Conservation (phyloP, 2,888 invertebrate genomes). For the Parnassius smintheus region DNA sequence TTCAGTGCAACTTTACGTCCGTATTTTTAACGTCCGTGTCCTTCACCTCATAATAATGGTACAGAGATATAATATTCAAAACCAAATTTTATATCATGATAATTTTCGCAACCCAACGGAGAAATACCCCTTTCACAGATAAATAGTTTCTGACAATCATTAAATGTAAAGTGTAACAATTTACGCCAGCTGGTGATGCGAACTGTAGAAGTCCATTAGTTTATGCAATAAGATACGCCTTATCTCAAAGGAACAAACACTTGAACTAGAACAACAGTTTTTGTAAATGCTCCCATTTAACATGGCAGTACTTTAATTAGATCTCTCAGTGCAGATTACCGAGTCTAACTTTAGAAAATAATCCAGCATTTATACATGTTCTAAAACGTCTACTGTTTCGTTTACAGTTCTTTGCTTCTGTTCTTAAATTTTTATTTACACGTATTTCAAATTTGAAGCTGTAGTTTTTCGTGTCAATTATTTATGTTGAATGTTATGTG, state of each 20-base stretch:
- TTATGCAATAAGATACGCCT: neutral
- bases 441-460: too few species aligned
- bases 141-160: too few species aligned
- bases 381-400: neutral
- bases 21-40: too few species aligned
- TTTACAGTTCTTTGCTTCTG: neutral
- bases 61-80: too few species aligned
- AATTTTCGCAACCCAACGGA: neutral
- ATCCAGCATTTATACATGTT: neutral
- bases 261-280: neutral
- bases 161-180: neutral
- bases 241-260: constrained; percentile 1
- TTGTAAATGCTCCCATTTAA: neutral
- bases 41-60: too few species aligned
- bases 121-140: neutral
- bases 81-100: too few species aligned
- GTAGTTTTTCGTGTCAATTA: too few species aligned
- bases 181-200: neutral
- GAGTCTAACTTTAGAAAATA: neutral
- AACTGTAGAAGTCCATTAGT: neutral
- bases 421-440: too few species aligned
- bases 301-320: neutral
- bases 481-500: too few species aligned
- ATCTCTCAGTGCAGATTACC: neutral
- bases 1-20: too few species aligned